These are phyloP conservation scores for Chloropsis cyanopogon DNA, from an alignment of 2,113 vertebrate species.

Conservation along the genomic window DNA sequence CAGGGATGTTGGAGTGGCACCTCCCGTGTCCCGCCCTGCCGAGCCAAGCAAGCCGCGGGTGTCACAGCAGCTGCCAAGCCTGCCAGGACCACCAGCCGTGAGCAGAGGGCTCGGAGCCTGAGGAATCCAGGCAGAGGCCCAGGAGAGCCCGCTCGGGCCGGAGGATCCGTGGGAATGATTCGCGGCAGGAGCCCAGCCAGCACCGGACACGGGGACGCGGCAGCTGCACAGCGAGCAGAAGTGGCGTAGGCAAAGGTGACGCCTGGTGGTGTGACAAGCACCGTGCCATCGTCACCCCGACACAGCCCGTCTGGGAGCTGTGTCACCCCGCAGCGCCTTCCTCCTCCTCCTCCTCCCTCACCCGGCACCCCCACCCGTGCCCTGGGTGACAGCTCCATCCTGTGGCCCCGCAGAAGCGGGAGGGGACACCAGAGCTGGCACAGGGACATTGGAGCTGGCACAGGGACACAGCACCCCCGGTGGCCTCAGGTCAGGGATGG, in stretches of 20 bases:
- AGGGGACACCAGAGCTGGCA: neutral
- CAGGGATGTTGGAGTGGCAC: neutral
- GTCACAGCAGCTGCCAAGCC: neutral
- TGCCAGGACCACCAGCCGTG: fast-evolving
- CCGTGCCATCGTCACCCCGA: fast-evolving
- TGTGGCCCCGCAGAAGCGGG: fast-evolving
- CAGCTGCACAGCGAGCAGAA: fast-evolving
- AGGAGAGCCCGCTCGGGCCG: fast-evolving
- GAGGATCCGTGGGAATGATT: neutral
- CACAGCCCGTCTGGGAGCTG: fast-evolving
- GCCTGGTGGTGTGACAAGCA: neutral
- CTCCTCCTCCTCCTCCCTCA: neutral
- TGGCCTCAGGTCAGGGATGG: neutral
- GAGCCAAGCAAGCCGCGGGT: fast-evolving
- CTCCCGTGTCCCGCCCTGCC: fast-evolving
- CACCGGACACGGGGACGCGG: fast-evolving
- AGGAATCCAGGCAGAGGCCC: neutral
- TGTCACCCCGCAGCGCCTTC: fast-evolving
- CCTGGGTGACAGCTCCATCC: neutral
- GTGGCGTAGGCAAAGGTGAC: neutral
- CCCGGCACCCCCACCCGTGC: fast-evolving
- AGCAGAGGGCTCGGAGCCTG: neutral
- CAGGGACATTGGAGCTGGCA: neutral
- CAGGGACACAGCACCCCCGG: fast-evolving
- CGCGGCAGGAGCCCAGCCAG: fast-evolving